phyloP scores from a whole-genome alignment of 2,113 vertebrate species.

The Pluvianellus socialis region DNA sequence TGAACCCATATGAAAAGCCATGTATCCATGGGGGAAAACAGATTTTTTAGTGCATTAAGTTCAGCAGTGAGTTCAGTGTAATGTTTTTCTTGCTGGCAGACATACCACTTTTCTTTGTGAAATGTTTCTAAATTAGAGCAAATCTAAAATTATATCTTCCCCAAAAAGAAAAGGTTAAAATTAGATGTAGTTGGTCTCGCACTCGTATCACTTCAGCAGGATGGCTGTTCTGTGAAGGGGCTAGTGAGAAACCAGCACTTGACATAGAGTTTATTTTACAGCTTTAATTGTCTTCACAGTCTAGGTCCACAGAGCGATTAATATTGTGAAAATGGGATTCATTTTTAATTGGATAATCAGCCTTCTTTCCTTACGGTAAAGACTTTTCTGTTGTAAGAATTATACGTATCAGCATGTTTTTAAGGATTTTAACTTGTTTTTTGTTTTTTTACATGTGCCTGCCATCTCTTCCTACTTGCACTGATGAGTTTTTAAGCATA shows the following conservation, averaged over 20 bases:
- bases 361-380: background rate
- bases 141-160: constrained; percentile 17
- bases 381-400: background rate
- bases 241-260: background rate
- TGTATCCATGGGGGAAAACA: constrained; percentile 49
- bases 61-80: background rate
- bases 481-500: background rate
- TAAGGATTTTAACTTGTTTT: background rate
- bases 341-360: background rate
- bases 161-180: constrained; percentile 47
- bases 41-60: constrained; percentile 19
- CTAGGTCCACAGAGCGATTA: background rate
- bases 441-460: background rate
- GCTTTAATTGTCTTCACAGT: background rate
- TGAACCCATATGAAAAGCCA: constrained; percentile 19
- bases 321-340: background rate
- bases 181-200: constrained; percentile 6
- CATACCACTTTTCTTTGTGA: background rate
- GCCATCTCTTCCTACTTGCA: background rate
- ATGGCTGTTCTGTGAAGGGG: background rate
- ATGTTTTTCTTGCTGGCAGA: constrained; percentile 25
- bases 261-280: background rate
- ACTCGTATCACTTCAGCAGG: background rate
- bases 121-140: constrained; percentile 26
- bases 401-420: background rate